Evolutionary conservation across 2,113 vertebrate genomes (phyloP).

Genomic region (Hemibagrus wyckioides): DNA sequence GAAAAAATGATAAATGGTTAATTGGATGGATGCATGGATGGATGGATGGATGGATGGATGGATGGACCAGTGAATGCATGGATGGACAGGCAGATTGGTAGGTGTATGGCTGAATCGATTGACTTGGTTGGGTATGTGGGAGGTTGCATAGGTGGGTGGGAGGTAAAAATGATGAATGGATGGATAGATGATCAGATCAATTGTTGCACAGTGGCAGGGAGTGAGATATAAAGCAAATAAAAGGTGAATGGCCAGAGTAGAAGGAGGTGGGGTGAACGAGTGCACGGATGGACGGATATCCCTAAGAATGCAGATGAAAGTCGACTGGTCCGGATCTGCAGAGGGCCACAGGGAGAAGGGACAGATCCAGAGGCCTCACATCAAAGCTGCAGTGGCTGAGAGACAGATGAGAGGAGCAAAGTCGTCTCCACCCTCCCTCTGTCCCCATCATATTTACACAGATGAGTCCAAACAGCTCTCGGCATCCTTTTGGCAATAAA

Average conservation of each 20-base stretch:
- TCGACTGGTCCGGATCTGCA: conserved; percentile 64
- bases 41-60: not conserved
- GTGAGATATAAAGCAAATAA: conserved; percentile 51
- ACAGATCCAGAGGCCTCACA: conserved; percentile 70
- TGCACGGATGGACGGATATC: conserved; percentile 69
- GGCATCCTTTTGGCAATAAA: conserved; percentile 54
- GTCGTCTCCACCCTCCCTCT: conserved; percentile 48
- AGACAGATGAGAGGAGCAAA: conserved; percentile 70
- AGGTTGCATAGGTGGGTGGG: not conserved
- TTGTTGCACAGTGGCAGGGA: conserved; percentile 48
- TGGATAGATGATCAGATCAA: conserved; percentile 32
- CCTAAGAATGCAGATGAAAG: conserved; percentile 68
- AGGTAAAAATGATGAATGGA: conserved; percentile 5
- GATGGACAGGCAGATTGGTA: not conserved
- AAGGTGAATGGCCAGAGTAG: conserved; percentile 44
- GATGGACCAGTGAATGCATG: not conserved
- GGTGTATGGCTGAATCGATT: too few species aligned
- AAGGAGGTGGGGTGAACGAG: conserved; percentile 53
- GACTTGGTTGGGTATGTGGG: not conserved
- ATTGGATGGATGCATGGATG: not conserved
- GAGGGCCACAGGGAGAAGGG: conserved; percentile 64
- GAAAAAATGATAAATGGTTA: not conserved
- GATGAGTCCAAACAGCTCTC: conserved; percentile 63
- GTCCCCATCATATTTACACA: conserved; percentile 74
- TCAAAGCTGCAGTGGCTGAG: conserved; percentile 77